Evolutionary conservation across 1,140 invertebrate genomes (phyloP).

Genomic region (Lineus longissimus): DNA sequence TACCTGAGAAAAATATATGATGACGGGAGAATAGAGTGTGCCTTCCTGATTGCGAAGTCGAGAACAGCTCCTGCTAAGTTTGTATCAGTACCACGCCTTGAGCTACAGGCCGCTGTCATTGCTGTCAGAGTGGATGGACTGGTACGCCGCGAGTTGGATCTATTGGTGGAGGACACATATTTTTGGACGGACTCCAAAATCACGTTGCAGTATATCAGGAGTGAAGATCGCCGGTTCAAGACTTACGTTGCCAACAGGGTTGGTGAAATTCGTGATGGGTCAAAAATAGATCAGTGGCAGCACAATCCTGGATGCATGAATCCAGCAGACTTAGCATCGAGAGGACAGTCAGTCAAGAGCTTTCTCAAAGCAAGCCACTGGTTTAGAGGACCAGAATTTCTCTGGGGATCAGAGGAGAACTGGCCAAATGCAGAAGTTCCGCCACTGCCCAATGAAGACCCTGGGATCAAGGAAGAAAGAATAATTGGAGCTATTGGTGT

Average conservation of each 20-base stretch:
- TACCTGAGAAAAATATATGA: neutral
- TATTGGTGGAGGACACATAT: neutral
- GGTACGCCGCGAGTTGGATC: neutral
- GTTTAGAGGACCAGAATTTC: conserved; percentile 1
- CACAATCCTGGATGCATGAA: conserved; percentile 48
- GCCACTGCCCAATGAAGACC: too few relatives aligned
- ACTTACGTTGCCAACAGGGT: conserved; percentile 8
- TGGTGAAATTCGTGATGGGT: neutral
- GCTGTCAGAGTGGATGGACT: neutral
- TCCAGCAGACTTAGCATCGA: conserved; percentile 51
- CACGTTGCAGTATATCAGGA: neutral
- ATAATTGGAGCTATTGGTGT: too few relatives aligned
- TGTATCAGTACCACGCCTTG: conserved; percentile 6
- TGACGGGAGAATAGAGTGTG: neutral
- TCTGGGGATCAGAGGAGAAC: neutral
- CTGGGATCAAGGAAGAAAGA: too few relatives aligned
- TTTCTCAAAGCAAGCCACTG: neutral
- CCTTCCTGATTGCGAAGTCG: neutral
- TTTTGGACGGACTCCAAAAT: conserved; percentile 9
- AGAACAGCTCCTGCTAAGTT: neutral
- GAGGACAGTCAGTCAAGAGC: conserved; percentile 26
- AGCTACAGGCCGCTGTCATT: conserved; percentile 3
- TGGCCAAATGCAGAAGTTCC: neutral
- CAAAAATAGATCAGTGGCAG: conserved; percentile 28
- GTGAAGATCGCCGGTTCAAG: conserved; percentile 11